A percentile compares a stretch with the other conserved stretches of the same genome.
phyloP scores from a whole-genome alignment of 2,888 invertebrate genomes.

The Cotesia congregata region DNA sequence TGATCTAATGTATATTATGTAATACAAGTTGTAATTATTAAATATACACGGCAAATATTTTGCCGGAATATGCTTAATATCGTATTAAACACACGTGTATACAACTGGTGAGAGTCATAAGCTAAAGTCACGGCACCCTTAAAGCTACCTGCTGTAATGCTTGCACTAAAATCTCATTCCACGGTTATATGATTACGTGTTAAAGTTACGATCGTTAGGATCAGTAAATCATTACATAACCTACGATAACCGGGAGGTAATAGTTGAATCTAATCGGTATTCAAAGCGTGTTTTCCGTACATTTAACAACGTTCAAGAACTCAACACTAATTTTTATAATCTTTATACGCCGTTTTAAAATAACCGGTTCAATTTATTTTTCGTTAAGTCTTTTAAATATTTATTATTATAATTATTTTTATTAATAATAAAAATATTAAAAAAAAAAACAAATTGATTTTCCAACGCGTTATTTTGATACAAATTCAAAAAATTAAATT shows the following conservation, averaged over 20 bases:
- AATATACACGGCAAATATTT: background rate
- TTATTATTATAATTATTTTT: no score
- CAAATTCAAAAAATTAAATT: no score
- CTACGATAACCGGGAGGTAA: background rate
- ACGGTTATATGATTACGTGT: background rate
- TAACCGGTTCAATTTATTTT: no score
- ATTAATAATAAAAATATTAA: no score
- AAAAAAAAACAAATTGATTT: no score
- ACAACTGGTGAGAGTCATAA: background rate
- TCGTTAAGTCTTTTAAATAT: no score
- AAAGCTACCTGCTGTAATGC: background rate
- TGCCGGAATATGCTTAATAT: background rate
- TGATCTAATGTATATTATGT: no score
- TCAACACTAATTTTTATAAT: no score
- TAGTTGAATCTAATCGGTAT: background rate
- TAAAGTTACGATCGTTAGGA: background rate
- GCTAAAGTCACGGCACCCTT: background rate
- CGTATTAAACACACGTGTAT: background rate
- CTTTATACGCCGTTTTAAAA: no score
- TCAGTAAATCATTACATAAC: background rate
- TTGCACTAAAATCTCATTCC: background rate
- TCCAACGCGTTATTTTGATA: no score
- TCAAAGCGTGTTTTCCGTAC: background rate
- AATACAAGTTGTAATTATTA: background rate
- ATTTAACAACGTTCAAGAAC: background rate